Conservation (phyloP, 2,888 invertebrate species). For the Tiliacea aurago region DNA sequence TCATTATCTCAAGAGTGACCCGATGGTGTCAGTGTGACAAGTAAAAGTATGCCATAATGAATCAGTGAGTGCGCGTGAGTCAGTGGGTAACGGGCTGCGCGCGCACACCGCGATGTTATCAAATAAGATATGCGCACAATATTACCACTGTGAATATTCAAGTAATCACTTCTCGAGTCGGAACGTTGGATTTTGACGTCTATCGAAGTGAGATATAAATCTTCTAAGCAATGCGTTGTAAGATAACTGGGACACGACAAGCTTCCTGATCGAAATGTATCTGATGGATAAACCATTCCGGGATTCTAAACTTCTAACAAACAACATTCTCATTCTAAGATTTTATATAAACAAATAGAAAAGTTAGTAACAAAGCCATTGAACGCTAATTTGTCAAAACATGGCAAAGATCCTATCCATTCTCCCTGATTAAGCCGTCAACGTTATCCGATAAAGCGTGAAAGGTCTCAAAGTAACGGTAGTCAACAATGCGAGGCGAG, state of each 20-base stretch:
- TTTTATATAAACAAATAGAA: conserved; percentile 24
- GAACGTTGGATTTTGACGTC: conserved; percentile 16
- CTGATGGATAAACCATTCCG: neutral
- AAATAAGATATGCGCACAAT: conserved; percentile 51
- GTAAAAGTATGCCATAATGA: conserved; percentile 69
- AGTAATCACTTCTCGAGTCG: conserved; percentile 25
- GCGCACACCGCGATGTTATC: conserved; percentile 56
- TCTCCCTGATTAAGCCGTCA: conserved; percentile 30
- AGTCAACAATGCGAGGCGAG: conserved; percentile 19
- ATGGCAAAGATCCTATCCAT: conserved; percentile 33
- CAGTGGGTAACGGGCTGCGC: conserved; percentile 51
- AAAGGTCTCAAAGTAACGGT: conserved; percentile 62
- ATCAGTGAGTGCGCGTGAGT: conserved; percentile 55
- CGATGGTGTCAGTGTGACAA: conserved; percentile 59
- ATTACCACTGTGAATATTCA: conserved; percentile 18
- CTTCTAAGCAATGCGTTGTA: conserved; percentile 6
- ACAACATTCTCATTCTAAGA: neutral
- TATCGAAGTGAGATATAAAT: conserved; percentile 14
- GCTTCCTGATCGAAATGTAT: conserved; percentile 7
- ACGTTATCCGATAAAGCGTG: conserved; percentile 47
- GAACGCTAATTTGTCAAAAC: conserved; percentile 29
- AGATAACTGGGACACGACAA: conserved; percentile 2
- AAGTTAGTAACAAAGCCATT: conserved; percentile 14
- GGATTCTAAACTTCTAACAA: neutral
- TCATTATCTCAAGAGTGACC: conserved; percentile 39